These are phyloP conservation scores for Euura lappo DNA, from an alignment of 1,140 invertebrate genomes.

Conservation along the genomic window DNA sequence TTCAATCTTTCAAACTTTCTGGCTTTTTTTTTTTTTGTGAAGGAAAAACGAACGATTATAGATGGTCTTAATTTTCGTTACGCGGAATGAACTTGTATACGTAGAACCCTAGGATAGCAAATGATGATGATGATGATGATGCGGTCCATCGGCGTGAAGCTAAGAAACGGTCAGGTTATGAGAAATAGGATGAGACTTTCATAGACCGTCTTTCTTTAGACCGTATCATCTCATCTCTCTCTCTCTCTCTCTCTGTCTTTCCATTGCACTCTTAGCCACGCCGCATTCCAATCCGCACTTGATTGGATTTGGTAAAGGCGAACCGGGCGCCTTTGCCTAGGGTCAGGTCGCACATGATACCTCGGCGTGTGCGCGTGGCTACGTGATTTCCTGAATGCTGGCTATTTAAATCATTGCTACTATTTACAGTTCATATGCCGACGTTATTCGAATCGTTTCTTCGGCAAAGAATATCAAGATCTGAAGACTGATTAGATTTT, in stretches of 20 bases:
- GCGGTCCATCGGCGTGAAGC: neutral
- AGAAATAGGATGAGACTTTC: neutral
- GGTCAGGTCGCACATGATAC: constrained; percentile 19
- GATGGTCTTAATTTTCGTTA: no score
- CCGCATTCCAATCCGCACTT: constrained; percentile 43
- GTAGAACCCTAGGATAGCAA: no score
- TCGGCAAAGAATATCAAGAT: no score
- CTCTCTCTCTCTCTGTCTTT: neutral
- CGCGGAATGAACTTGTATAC: no score
- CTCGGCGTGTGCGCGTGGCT: neutral
- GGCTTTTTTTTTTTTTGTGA: no score
- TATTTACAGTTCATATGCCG: neutral
- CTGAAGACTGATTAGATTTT: no score
- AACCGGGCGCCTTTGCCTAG: constrained; percentile 11
- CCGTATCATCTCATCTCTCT: neutral
- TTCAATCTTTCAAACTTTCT: no score
- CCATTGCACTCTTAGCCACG: constrained; percentile 23
- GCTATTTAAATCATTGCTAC: neutral
- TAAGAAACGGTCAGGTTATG: neutral
- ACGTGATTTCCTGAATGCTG: neutral
- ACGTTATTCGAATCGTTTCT: constrained; percentile 12
- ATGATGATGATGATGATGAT: no score
- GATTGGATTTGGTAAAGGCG: constrained; percentile 44
- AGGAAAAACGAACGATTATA: no score
- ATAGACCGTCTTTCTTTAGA: neutral